phyloP scores from a whole-genome alignment of 2,797 vertebrate genomes.

The Mastacembelus armatus region DNA sequence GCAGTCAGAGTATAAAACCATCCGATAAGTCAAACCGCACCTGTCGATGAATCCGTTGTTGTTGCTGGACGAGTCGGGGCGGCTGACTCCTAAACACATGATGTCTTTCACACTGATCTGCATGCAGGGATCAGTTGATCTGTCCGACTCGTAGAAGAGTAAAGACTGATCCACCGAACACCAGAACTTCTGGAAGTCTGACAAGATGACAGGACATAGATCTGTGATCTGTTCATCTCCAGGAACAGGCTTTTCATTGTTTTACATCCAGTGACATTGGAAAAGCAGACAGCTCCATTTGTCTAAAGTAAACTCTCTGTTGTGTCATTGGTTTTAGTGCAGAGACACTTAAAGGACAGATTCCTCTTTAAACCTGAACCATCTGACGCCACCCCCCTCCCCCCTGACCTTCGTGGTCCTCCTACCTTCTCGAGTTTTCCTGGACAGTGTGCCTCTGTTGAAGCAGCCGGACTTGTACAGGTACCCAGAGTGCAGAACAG shows the following conservation, averaged over 20 bases:
- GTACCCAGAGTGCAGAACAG: slow-evolving; percentile 88
- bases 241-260: too few species aligned
- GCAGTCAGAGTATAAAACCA: too few species aligned
- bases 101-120: slow-evolving; percentile 89
- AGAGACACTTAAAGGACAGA: too few species aligned
- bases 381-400: neutral
- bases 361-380: neutral
- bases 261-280: too few species aligned
- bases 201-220: neutral
- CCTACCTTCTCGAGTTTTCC: slow-evolving; percentile 88
- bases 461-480: slow-evolving; percentile 84
- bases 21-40: too few species aligned
- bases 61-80: slow-evolving; percentile 63
- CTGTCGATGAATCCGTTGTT: slow-evolving; percentile 84
- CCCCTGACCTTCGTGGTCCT: too few species aligned
- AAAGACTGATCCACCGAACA: slow-evolving; percentile 87
- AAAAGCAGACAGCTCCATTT: too few species aligned
- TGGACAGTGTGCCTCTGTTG: slow-evolving; percentile 79
- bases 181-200: slow-evolving; percentile 92
- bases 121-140: slow-evolving; percentile 84
- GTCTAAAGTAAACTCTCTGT: too few species aligned
- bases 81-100: slow-evolving; percentile 90
- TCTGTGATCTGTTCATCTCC: too few species aligned
- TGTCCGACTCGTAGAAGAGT: slow-evolving; percentile 88
- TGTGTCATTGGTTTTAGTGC: too few species aligned